Base-by-base conservation (phyloP, 2,113 vertebrate species). In the Microcebus jonahi region DNA sequence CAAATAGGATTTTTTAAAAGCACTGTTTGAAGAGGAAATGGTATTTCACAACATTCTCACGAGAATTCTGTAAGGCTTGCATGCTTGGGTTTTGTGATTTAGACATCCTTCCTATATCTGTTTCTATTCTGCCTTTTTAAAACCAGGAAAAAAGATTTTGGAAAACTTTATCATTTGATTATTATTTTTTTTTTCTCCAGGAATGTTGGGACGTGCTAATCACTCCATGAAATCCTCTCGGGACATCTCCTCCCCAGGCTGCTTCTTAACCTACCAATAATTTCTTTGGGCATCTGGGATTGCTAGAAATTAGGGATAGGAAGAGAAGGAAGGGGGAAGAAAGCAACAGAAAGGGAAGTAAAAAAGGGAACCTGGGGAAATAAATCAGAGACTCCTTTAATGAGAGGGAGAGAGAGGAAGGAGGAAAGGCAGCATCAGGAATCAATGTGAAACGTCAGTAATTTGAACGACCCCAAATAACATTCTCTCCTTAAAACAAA, bases 101-200 rank as follows among this genome's bases (percentile, higher is more conserved):
- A 84, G 6, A 34, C 34, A 96, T 96, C 75, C 53, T 77, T 85
- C 31, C n/a, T 55, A 15, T 27, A 77, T 83, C 27, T 76, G 8
- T 88, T 94, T 96, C 96, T 63, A 20, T 39, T 68, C 0, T 80
- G 71, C 59, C 75, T 86, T 3, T 88, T 86, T 48, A 84, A 91
- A 92, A 63, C 92, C 59, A n/a, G 67, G 15, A 29, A 3, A 3
- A 79, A 53, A 88, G 65, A 6, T n/a, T 27, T 42, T 0, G 15
- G 88, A 80, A 89, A 90, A 63, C 34, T 82, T 71, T n/a, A 20
- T 77, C 31, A 36, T 57, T 95, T 79, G 77, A 45, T 65, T 31
- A 70, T 94, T 53, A 39, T 59, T 14, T 45, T 89, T 96, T 70
- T 12, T 29, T 11, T 0, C 1, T 10, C 59, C 61, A 61, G 20